These are phyloP conservation scores for Xenopus borealis DNA, from an alignment of 2,113 vertebrate species.

Conservation along the genomic window DNA sequence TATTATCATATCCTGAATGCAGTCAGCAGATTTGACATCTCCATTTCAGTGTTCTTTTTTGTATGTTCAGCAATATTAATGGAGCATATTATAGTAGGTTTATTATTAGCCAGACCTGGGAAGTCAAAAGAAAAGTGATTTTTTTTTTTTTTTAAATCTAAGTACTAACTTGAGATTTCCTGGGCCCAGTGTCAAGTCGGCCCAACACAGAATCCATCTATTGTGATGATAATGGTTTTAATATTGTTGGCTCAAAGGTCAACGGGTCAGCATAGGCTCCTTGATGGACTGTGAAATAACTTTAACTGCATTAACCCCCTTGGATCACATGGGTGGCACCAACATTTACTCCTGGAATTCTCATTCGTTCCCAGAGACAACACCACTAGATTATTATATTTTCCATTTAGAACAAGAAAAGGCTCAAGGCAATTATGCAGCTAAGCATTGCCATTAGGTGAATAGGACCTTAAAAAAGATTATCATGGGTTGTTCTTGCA, in stretches of 20 bases:
- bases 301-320: slow-evolving; percentile 99
- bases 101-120: slow-evolving; percentile 77
- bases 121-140: slow-evolving; percentile 73
- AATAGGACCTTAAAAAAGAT: slow-evolving; percentile 73
- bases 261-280: slow-evolving; percentile 95
- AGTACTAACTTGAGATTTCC: slow-evolving; percentile 90
- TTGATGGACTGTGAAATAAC: slow-evolving; percentile 99
- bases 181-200: slow-evolving; percentile 76
- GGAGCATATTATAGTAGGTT: slow-evolving; percentile 79
- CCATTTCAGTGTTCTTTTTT: slow-evolving; percentile 82
- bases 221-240: slow-evolving; percentile 99
- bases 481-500: slow-evolving; percentile 61
- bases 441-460: slow-evolving; percentile 74
- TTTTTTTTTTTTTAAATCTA: slow-evolving; percentile 57
- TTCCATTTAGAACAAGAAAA: slow-evolving; percentile 73
- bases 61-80: slow-evolving; percentile 85
- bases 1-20: slow-evolving; percentile 62
- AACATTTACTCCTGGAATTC: slow-evolving; percentile 81
- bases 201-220: slow-evolving; percentile 74
- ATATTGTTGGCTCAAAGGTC: slow-evolving; percentile 96
- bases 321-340: slow-evolving; percentile 85
- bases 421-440: slow-evolving; percentile 77
- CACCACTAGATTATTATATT: slow-evolving; percentile 91
- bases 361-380: slow-evolving; percentile 81
- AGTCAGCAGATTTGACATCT: slow-evolving; percentile 82